phyloP scores from a whole-genome alignment of 2,797 vertebrate species.

The Microhierax caerulescens region DNA sequence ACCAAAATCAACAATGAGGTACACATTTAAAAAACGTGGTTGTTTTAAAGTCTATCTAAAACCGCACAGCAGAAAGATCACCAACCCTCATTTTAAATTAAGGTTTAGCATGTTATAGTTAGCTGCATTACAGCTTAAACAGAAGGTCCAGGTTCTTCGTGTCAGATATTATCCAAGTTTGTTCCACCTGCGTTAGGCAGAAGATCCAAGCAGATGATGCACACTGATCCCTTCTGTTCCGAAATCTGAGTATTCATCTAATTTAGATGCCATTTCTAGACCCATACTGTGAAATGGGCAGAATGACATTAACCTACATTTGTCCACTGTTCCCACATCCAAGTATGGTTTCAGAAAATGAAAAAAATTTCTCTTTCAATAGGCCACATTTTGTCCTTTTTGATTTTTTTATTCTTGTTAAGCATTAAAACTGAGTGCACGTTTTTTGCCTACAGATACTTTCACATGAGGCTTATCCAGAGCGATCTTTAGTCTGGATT shows the following conservation, averaged over 20 bases:
- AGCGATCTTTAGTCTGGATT: not conserved
- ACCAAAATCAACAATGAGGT: not conserved
- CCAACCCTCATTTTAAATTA: not conserved
- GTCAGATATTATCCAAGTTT: not conserved
- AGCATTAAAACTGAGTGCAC: not conserved
- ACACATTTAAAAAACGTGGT: not conserved
- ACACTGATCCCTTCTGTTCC: not conserved
- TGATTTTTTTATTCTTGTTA: not conserved
- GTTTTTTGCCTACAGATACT: not conserved
- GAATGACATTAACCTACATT: not conserved
- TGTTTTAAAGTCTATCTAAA: not conserved
- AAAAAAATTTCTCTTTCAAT: not conserved
- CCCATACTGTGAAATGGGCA: not conserved
- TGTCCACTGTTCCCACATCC: not conserved
- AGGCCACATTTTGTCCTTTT: not conserved
- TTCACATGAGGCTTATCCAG: not conserved
- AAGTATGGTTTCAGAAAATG: not conserved
- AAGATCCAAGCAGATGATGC: not conserved
- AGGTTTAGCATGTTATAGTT: not conserved
- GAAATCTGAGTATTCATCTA: not conserved
- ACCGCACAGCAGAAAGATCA: not conserved
- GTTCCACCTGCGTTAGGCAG: not conserved
- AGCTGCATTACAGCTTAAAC: not conserved
- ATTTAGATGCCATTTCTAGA: not conserved
- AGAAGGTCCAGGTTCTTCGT: not conserved